Percentiles rank a stretch among this genome's conserved stretches.
Conservation (phyloP, 1,140 invertebrate species). For the Drosophila watanabei region DNA sequence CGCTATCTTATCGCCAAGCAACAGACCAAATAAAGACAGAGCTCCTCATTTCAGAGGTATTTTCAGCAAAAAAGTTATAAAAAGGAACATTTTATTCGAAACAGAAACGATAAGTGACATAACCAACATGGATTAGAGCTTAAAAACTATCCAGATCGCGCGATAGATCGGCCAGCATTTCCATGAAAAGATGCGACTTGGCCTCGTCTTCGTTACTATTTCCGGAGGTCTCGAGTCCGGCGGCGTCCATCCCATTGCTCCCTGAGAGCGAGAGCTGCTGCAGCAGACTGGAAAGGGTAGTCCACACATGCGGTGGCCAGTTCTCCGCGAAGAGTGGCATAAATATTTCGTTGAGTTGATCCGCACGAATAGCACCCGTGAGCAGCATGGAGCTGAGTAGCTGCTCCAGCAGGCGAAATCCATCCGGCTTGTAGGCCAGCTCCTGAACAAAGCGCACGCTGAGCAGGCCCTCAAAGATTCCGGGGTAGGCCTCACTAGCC, state of each 20-base stretch:
- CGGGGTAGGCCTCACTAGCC: slow-evolving; percentile 10
- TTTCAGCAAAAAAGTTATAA: slow-evolving; percentile 21
- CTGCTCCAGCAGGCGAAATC: slow-evolving; percentile 50
- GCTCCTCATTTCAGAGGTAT: slow-evolving; percentile 25
- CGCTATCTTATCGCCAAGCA: slow-evolving; percentile 50
- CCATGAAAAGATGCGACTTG: slow-evolving; percentile 81
- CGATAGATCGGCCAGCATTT: slow-evolving; percentile 79
- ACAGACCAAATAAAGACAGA: slow-evolving; percentile 7
- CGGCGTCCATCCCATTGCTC: not conserved
- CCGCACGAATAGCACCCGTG: slow-evolving; percentile 38
- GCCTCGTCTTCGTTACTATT: slow-evolving; percentile 55
- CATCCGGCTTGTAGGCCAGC: slow-evolving; percentile 12
- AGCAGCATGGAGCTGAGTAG: slow-evolving; percentile 59
- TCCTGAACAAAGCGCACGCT: slow-evolving; percentile 62
- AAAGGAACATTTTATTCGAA: slow-evolving; percentile 35
- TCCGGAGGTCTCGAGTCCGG: not conserved
- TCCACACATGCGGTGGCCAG: slow-evolving; percentile 59
- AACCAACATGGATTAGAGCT: slow-evolving; percentile 25
- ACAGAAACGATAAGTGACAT: slow-evolving; percentile 29
- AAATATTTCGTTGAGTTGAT: slow-evolving; percentile 66
- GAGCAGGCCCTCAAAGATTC: slow-evolving; percentile 58
- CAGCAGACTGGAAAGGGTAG: slow-evolving; percentile 63
- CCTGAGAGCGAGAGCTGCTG: slow-evolving; percentile 47
- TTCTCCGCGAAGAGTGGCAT: slow-evolving; percentile 72
- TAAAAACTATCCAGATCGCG: slow-evolving; percentile 81